Percentiles rank a stretch among this genome's conserved stretches.
These are phyloP conservation scores for Acanthaster planci DNA, from an alignment of 35 echinoderm and acorn worm genomes.

Conservation along the genomic window DNA sequence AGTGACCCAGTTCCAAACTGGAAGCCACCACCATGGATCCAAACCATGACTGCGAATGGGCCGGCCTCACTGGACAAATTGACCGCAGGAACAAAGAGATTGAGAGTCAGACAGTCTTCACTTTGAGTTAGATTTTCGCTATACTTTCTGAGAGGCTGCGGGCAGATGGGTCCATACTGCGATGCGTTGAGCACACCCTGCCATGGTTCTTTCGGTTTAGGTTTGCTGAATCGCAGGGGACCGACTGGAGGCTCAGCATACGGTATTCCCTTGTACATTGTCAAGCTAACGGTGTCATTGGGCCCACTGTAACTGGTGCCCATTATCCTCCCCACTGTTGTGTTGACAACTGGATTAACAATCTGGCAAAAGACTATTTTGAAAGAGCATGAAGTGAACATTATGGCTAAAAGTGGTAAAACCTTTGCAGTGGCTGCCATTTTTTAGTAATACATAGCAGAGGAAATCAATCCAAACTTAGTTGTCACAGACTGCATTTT, in stretches of 20 bases:
- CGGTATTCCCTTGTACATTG: constrained; percentile 49
- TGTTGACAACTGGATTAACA: too few relatives aligned
- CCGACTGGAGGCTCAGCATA: constrained; percentile 80
- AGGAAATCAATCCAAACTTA: too few relatives aligned
- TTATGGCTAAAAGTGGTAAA: too few relatives aligned
- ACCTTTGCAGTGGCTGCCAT: too few relatives aligned
- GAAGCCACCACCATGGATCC: constrained; percentile 69
- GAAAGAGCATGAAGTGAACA: too few relatives aligned
- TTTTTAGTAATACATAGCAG: too few relatives aligned
- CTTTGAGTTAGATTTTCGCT: background rate
- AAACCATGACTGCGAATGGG: constrained; percentile 69
- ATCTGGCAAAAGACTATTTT: too few relatives aligned
- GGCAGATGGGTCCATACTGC: constrained; percentile 23
- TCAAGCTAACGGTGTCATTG: too few relatives aligned
- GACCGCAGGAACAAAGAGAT: constrained; percentile 61
- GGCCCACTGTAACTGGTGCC: too few relatives aligned
- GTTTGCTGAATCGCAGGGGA: constrained; percentile 58
- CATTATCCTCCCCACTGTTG: too few relatives aligned
- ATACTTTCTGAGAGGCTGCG: background rate
- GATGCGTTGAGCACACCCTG: constrained; percentile 45
- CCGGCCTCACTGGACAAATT: background rate
- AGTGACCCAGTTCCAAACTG: background rate
- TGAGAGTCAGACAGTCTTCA: constrained; percentile 79
- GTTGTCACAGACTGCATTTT: too few relatives aligned
- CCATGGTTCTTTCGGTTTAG: constrained; percentile 54